These are phyloP conservation scores for Nylanderia fulva DNA, from an alignment of 1,140 invertebrate genomes.

Conservation along the genomic window DNA sequence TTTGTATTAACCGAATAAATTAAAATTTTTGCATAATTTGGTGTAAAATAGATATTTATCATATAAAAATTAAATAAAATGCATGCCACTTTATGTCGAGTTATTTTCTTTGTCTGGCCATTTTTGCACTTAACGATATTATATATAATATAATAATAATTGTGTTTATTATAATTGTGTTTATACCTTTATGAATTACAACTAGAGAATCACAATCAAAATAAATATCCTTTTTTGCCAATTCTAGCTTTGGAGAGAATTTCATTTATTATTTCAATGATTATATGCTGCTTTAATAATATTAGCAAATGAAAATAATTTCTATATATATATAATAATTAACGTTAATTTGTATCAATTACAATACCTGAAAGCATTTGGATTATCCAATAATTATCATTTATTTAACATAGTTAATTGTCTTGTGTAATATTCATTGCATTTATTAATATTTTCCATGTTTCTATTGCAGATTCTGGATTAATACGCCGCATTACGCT, in stretches of 20 bases:
- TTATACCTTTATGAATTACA: slow-evolving; percentile 1
- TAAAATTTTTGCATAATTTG: not conserved
- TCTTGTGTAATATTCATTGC: not conserved
- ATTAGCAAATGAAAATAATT: slow-evolving; percentile 42
- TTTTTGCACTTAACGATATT: not conserved
- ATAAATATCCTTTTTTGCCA: not conserved
- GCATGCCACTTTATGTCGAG: not conserved
- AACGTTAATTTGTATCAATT: slow-evolving; percentile 42
- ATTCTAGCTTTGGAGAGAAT: slow-evolving; percentile 5
- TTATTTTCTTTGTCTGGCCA: not conserved
- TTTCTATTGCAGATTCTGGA: slow-evolving; percentile 17
- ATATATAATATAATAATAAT: not conserved
- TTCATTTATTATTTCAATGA: slow-evolving; percentile 48
- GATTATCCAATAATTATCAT: slow-evolving; percentile 37
- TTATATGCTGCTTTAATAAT: slow-evolving; percentile 20
- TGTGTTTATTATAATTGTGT: slow-evolving; percentile 8
- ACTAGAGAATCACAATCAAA: slow-evolving; percentile 3
- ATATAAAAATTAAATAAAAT: not conserved
- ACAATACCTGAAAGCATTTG: slow-evolving; percentile 5
- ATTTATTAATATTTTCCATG: slow-evolving; percentile 11
- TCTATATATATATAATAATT: slow-evolving; percentile 29
- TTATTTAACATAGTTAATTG: slow-evolving; percentile 31
- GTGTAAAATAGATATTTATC: not conserved
- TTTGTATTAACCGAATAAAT: not conserved
- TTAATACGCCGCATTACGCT: not conserved